Conservation (phyloP, 1,140 invertebrate species). For the Stegodyphus mimosarum region DNA sequence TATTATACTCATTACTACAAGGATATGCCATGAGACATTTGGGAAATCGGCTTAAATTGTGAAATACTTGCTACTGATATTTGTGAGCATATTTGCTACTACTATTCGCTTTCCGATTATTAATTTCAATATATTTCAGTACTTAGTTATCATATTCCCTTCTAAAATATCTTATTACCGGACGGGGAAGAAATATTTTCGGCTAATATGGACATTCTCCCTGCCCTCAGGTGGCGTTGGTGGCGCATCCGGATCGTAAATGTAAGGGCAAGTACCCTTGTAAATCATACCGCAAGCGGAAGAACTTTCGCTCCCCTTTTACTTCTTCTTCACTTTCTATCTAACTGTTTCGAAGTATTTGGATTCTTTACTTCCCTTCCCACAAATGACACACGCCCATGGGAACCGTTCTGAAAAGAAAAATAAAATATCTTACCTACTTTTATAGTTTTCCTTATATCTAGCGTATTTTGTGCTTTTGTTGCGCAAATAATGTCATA, state of each 20-base stretch:
- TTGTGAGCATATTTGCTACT: too few species aligned
- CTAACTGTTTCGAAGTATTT: background rate
- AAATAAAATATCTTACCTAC: slow-evolving; percentile 4
- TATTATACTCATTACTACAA: too few species aligned
- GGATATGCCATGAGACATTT: too few species aligned
- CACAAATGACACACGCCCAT: slow-evolving; percentile 9
- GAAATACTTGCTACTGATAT: too few species aligned
- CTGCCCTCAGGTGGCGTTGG: too few species aligned
- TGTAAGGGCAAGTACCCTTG: background rate
- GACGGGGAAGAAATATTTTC: too few species aligned
- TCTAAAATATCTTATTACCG: too few species aligned
- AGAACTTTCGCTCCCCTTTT: slow-evolving; percentile 45
- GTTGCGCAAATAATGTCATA: slow-evolving; percentile 55
- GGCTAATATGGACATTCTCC: background rate
- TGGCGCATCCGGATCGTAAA: slow-evolving; percentile 26
- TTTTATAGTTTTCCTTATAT: slow-evolving; percentile 47
- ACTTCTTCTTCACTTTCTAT: slow-evolving; percentile 18
- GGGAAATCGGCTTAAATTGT: too few species aligned
- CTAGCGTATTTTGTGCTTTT: slow-evolving; percentile 46
- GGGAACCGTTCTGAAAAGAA: slow-evolving; percentile 32
- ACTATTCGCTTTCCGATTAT: too few species aligned
- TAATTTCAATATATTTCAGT: too few species aligned
- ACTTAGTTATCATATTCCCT: background rate
- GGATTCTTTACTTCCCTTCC: background rate
- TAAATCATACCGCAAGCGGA: slow-evolving; percentile 36